Conservation (phyloP, 2,797 vertebrate genomes). For the Urocyon cinereoargenteus region DNA sequence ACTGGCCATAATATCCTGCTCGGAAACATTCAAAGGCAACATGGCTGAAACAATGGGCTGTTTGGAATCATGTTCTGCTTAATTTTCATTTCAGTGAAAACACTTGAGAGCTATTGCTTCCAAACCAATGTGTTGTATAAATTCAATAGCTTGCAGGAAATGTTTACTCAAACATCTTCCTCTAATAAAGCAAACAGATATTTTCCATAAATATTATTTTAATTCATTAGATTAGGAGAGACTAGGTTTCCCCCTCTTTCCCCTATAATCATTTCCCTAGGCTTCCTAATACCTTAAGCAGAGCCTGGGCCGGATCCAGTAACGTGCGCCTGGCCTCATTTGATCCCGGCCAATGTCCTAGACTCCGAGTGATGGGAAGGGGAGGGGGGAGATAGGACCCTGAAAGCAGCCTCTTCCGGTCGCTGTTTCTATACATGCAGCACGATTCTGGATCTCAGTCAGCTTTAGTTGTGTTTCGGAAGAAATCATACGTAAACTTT, state of each 20-base stretch:
- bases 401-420: not conserved
- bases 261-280: not conserved
- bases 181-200: slow-evolving; percentile 59
- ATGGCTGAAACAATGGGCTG: not conserved
- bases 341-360: not conserved
- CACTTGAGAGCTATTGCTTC: not conserved
- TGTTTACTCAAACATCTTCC: slow-evolving; percentile 63
- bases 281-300: not conserved
- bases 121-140: slow-evolving; percentile 44
- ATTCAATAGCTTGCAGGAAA: slow-evolving; percentile 65
- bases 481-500: not conserved
- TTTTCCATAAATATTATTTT: slow-evolving; percentile 60
- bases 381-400: not conserved
- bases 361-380: not conserved
- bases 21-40: slow-evolving; percentile 23
- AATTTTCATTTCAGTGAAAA: slow-evolving; percentile 67
- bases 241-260: not conserved
- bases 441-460: not conserved
- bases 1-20: not conserved
- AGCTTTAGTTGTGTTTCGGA: not conserved
- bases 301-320: not conserved
- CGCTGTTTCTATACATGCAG: not conserved
- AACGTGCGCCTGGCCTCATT: not conserved
- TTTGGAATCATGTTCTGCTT: slow-evolving; percentile 35
- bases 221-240: slow-evolving; percentile 23